Conservation (phyloP, 2,113 vertebrate species). For the Oophaga pumilio region DNA sequence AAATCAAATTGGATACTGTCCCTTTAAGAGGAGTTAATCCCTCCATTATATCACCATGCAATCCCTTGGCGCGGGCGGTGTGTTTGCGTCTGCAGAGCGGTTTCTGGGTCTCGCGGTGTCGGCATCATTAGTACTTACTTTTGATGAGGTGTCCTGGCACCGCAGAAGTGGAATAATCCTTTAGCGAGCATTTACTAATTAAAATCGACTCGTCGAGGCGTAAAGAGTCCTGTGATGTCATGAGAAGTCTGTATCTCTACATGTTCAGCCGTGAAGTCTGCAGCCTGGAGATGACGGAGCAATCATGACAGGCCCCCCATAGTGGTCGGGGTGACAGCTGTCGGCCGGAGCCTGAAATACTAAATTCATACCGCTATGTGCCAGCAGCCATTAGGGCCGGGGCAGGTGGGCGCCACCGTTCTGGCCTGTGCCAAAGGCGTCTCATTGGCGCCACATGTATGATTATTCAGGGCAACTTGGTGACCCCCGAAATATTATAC, state of each 20-base stretch:
- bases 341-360: background rate
- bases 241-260: background rate
- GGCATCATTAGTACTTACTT: conserved; percentile 35
- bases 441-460: background rate
- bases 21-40: background rate
- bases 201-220: conserved; percentile 10
- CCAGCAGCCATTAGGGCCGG: background rate
- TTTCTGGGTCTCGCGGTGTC: background rate
- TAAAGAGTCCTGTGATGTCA: conserved; percentile 24
- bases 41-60: background rate
- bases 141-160: conserved; percentile 42
- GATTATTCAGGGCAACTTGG: background rate
- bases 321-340: background rate
- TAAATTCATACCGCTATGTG: background rate
- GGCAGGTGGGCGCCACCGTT: conserved; percentile 34
- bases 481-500: background rate
- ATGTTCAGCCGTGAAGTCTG: conserved; percentile 4
- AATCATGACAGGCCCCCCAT: conserved; percentile 24
- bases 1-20: background rate
- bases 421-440: background rate
- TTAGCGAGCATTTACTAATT: conserved; percentile 38
- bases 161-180: conserved; percentile 30
- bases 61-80: background rate
- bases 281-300: background rate
- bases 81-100: conserved; percentile 2